phyloP scores from a whole-genome alignment of 2,113 vertebrate species.

The Eubucco bourcierii region DNA sequence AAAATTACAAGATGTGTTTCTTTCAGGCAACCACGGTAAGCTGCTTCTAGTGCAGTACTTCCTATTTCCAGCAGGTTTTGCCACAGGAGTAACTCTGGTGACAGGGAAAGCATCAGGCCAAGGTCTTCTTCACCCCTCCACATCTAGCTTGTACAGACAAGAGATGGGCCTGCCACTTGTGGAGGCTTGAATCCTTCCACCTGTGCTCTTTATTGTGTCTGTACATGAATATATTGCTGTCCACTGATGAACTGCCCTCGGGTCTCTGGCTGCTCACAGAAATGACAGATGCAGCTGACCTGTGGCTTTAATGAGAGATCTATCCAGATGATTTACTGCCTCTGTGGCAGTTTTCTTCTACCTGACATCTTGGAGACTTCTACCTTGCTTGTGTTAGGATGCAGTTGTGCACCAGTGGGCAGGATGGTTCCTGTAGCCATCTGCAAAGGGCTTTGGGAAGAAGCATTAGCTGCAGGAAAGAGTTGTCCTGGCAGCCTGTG shows the following conservation, averaged over 20 bases:
- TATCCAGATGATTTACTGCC: background rate
- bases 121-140: background rate
- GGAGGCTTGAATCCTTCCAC: background rate
- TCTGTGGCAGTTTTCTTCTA: background rate
- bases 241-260: background rate
- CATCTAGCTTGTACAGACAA: background rate
- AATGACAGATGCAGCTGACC: background rate
- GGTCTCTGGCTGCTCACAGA: background rate
- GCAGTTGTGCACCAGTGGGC: background rate
- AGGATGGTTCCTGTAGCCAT: background rate
- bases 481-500: background rate
- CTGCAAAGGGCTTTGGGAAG: background rate
- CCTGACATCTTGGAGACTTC: background rate
- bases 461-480: background rate
- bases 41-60: background rate
- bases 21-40: background rate
- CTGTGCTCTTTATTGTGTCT: background rate
- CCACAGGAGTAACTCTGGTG: background rate
- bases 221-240: background rate
- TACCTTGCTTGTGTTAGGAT: background rate
- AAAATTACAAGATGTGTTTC: background rate
- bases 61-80: background rate
- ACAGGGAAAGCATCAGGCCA: accelerated
- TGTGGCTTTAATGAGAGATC: background rate
- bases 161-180: background rate